Percentiles rank a stretch among this genome's conserved stretches.
Evolutionary conservation across 2,797 vertebrate species (phyloP).

Genomic region (Sparus aurata): DNA sequence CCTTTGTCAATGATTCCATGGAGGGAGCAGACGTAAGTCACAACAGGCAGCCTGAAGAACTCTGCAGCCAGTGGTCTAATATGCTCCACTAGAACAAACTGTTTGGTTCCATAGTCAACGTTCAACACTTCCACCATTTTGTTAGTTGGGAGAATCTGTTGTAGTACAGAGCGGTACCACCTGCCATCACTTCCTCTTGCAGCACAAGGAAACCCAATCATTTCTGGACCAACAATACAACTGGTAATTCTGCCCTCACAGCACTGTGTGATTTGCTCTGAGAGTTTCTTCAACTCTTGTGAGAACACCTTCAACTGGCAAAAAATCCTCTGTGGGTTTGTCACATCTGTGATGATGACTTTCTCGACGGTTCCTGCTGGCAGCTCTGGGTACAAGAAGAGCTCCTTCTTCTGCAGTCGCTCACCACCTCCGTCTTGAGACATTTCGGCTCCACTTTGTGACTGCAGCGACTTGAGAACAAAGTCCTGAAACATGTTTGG

Average conservation of each 20-base stretch:
- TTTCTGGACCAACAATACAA: constrained; percentile 74
- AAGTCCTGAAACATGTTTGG: constrained; percentile 79
- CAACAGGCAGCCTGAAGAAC: constrained; percentile 93
- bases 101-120: constrained; percentile 93
- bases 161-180: constrained; percentile 90
- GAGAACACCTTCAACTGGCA: constrained; percentile 93
- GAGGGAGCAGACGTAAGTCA: constrained; percentile 92
- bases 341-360: constrained; percentile 91
- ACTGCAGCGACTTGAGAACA: constrained; percentile 75
- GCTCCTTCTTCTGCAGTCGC: constrained; percentile 64
- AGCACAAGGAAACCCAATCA: constrained; percentile 91
- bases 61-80: constrained; percentile 86
- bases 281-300: constrained; percentile 88
- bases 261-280: constrained; percentile 84
- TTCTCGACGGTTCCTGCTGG: constrained; percentile 87
- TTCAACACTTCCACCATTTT: constrained; percentile 88
- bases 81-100: constrained; percentile 84
- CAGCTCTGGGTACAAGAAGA: constrained; percentile 91
- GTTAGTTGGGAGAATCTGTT: constrained; percentile 79
- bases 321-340: constrained; percentile 89
- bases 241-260: constrained; percentile 74
- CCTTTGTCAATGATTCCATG: constrained; percentile 89
- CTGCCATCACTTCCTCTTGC: constrained; percentile 88
- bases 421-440: constrained; percentile 36
- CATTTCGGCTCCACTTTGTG: constrained; percentile 20